Base-by-base conservation (phyloP, 2,113 vertebrate species). In the human region DNA sequence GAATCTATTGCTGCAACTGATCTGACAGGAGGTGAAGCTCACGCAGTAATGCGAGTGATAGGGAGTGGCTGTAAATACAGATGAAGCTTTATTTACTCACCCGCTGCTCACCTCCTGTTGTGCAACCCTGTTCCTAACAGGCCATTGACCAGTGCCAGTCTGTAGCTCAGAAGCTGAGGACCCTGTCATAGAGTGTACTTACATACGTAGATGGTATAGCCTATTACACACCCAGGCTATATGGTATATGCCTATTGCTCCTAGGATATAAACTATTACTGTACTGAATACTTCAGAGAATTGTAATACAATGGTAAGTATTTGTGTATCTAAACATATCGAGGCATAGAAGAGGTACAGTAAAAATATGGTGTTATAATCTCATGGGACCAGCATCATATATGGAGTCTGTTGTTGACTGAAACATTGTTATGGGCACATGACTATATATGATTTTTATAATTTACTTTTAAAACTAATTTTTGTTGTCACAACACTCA, bases 401-500 rank as follows among this genome's bases (percentile, higher is more conserved):
- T n/a, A 8, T n/a, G 64, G 64, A 64, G 61, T 3, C 64, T 68
- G 64, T 68, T 8, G 16, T 68, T 68, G 64, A 68, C 64, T 35
- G 64, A 68, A 17, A 35, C 6, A 0, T 35, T 35, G 32, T 68
- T 35, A 68, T 8, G 32, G 32, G 32, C 14, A 8, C 64, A 17
- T 35, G 32, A 17, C 64, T 68, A 35, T 68, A n/a, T 70, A 16
- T 40, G 25, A 73, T 73, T 84, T 78, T 18, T 76, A 68, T 50
- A 40, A 61, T 40, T 66, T 76, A 18, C 3, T 90, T 81, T 75
- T 55, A 81, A 79, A 86, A 66, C 22, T 55, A 48, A 87, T 48
- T 93, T 91, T 96, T 96, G 25, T 89, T 88, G 25, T 87, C 9
- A 86, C 7, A 84, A 45, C 73, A 90, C 4, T 70, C 86, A 59